Evolutionary conservation across 2,888 invertebrate species (phyloP), one percentile per base, ranked within the genome.

Genomic region (Thecocarcelia acutangulata): DNA sequence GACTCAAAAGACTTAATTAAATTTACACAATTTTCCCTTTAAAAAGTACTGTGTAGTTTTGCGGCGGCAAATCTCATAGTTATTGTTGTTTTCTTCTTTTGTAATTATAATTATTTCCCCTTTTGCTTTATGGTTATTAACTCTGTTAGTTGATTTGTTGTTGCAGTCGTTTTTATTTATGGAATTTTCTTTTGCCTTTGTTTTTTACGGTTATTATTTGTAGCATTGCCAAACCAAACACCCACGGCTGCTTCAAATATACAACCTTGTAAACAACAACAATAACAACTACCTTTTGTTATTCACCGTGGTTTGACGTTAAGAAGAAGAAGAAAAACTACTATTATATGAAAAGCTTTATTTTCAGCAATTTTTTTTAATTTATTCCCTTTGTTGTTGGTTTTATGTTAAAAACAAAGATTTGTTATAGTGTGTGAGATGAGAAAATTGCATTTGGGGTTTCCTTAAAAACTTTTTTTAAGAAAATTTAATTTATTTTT

Each of bases 211-310:
- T 73, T 48, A 63, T 69, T 61, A 54, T 52, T 48, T 52, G 37
- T 37, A 11, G 59, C 40, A 42, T 56, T 74, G 59, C 61, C 74
- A 68, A 48, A 56, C 44, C 74, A 59, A 13, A 56, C 48, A 66
- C 56, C 19, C 37, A 19, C 33, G 8, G 40, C 37, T 68, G 28
- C 59, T 48, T 46, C 52, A 46, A 52, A 68, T 46, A 54, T 8
- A 40, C 78, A 78, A 83, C 78, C 83, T 78, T 83, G 76, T 76
- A 76, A 79, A 68, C 54, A 79, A 78, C 70, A 79, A 75, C 66
- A 75, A 63, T 46, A 79, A 68, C 54, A 75, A 78, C 70, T 75
- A 48, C 48, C 79, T 68, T 52, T 79, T 78, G 58, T 69, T 37
- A 40, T 50, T 42, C 33, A 54, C 68, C 13, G 15, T 15, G 33